phyloP scores from a whole-genome alignment of 2,113 vertebrate species.

The Carassius carassius region DNA sequence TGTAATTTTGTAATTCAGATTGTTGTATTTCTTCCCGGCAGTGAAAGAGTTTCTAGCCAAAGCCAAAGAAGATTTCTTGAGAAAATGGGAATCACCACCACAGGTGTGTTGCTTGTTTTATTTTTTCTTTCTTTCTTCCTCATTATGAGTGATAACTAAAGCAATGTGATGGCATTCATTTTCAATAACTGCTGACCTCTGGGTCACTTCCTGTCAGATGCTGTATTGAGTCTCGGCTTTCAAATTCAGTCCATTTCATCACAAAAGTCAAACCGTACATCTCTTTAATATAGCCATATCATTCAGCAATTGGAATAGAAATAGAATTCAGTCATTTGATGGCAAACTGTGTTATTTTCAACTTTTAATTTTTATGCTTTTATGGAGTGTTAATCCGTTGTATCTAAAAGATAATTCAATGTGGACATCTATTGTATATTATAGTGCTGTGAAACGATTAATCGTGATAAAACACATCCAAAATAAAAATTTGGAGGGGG shows the following conservation, averaged over 20 bases:
- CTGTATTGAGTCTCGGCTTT: no score
- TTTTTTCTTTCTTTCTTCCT: neutral
- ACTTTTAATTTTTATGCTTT: neutral
- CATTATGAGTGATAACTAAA: neutral
- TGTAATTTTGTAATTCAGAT: neutral
- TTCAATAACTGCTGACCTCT: neutral
- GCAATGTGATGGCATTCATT: neutral
- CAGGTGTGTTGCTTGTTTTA: slow-evolving; percentile 78
- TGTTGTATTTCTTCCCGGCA: slow-evolving; percentile 60
- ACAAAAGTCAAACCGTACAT: neutral
- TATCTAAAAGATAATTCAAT: neutral
- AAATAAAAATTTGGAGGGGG: no score
- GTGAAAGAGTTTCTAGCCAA: slow-evolving; percentile 99
- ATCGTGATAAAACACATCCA: no score
- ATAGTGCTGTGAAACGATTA: no score
- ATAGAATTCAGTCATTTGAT: neutral
- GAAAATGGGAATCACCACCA: slow-evolving; percentile 98
- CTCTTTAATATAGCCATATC: neutral
- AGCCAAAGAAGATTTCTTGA: slow-evolving; percentile 99
- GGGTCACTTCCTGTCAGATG: no score
- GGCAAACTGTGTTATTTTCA: neutral
- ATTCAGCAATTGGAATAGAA: neutral
- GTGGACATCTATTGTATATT: neutral
- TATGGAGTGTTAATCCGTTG: neutral
- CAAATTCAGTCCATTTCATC: no score